Evolutionary conservation across 2,888 invertebrate species (phyloP), one percentile per base, ranked within the genome.

Genomic region (Erebia palarica): DNA sequence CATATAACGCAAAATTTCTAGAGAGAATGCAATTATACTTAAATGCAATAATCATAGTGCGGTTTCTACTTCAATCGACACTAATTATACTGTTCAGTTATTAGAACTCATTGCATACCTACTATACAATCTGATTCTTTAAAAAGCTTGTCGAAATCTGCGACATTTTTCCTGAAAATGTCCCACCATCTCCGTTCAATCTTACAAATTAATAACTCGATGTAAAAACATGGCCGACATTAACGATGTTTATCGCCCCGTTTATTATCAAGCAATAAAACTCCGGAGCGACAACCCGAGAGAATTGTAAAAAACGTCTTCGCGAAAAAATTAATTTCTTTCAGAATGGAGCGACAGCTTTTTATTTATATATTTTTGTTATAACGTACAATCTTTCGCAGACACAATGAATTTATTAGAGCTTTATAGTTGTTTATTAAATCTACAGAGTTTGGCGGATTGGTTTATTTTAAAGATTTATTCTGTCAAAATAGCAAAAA

Each of bases 241-340:
- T 75, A 78, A 78, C 72, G 76, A 79, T 78, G 77, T 77, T 78
- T 78, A 80, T 76, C 73, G 72, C 75, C 69, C 72, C 76, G 76
- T 79, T 81, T 81, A 79, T 80, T 79, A 79, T 78, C 76, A 74
- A 77, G 79, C 75, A 79, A 78, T 81, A 80, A 79, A 80, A 77
- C 74, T 77, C 76, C 68, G 71, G 72, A 74, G 73, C 78, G 75
- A 75, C 78, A 76, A 74, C 75, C 77, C 76, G 61, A 74, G 75
- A 76, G 75, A 76, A 78, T 75, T 78, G 76, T 79, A 80, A 80
- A 80, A 79, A 80, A 78, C 74, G 76, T 79, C 76, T 78, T 73
- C 75, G 71, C 68, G 68, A 74, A 72, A 64, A 78, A 78, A 80
- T 78, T 79, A 80, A 81, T 77, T 80, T 79, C 77, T 78, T 72